Percentiles rank a stretch among this genome's conserved stretches.
phyloP scores from a whole-genome alignment of 2,797 vertebrate genomes.

The Spinus pinus region DNA sequence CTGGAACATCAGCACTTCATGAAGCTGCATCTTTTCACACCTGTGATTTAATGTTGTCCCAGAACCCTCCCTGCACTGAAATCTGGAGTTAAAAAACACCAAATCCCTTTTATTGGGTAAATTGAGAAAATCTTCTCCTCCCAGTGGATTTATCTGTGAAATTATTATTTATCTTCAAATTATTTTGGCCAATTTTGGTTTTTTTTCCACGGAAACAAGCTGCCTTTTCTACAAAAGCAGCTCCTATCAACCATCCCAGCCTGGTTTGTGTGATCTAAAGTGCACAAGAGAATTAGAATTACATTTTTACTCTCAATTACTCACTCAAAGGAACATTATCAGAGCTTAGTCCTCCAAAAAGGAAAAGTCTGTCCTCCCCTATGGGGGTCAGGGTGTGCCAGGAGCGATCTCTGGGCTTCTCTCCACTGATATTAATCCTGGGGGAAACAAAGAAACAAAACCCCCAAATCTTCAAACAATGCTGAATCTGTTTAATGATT shows the following conservation, averaged over 20 bases:
- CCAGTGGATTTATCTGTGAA: background rate
- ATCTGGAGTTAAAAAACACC: background rate
- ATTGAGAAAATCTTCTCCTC: background rate
- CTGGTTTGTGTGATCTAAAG: background rate
- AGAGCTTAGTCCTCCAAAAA: slow-evolving; percentile 92
- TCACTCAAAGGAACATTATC: slow-evolving; percentile 93
- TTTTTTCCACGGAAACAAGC: background rate
- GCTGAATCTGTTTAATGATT: background rate
- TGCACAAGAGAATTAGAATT: background rate
- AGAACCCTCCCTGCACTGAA: background rate
- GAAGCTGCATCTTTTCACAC: background rate
- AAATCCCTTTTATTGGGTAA: background rate
- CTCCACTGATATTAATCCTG: slow-evolving; percentile 77
- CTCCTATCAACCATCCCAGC: accelerated
- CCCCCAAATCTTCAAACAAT: background rate
- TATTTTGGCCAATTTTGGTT: background rate
- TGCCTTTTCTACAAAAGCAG: background rate
- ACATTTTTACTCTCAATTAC: slow-evolving; percentile 10
- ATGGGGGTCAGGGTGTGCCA: slow-evolving; percentile 92
- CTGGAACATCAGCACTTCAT: background rate
- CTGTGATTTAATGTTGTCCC: background rate
- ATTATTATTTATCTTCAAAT: background rate
- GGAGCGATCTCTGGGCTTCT: slow-evolving; percentile 86
- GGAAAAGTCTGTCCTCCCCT: slow-evolving; percentile 85
- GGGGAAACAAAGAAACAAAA: background rate